These are phyloP conservation scores for Mesembrinibis cayennensis DNA, from an alignment of 2,113 vertebrate species.

Conservation along the genomic window DNA sequence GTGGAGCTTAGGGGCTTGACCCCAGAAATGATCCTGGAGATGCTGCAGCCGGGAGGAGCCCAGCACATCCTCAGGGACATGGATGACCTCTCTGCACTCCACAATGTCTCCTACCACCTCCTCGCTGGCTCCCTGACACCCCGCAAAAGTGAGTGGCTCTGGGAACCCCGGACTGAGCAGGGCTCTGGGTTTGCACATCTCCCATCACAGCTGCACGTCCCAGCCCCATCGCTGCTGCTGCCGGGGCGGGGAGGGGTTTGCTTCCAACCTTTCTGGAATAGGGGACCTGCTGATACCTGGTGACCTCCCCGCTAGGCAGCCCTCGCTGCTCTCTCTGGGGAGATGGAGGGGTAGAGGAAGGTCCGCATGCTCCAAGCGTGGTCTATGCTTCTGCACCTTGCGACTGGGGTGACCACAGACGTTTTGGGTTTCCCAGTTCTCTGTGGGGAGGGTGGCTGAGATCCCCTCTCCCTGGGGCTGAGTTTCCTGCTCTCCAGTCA, in stretches of 20 bases:
- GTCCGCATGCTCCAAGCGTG: rapidly evolving
- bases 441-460: neutral
- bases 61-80: neutral
- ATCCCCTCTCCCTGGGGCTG: neutral
- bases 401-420: rapidly evolving
- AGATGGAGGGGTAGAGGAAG: neutral
- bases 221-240: neutral
- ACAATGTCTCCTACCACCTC: constrained; percentile 34
- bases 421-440: neutral
- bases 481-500: neutral
- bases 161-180: rapidly evolving
- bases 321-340: neutral
- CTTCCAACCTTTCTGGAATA: neutral
- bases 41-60: neutral
- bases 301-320: neutral
- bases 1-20: neutral
- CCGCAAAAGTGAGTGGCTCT: constrained; percentile 68
- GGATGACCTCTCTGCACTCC: neutral
- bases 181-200: neutral
- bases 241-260: rapidly evolving
- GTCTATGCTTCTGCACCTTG: neutral
- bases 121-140: constrained; percentile 51
- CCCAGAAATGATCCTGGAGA: neutral
- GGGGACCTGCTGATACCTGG: neutral
- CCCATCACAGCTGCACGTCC: neutral